Evolutionary conservation across 2,888 invertebrate genomes (phyloP), one percentile per base, ranked within the genome.

Genomic region (Agriopis marginaria): DNA sequence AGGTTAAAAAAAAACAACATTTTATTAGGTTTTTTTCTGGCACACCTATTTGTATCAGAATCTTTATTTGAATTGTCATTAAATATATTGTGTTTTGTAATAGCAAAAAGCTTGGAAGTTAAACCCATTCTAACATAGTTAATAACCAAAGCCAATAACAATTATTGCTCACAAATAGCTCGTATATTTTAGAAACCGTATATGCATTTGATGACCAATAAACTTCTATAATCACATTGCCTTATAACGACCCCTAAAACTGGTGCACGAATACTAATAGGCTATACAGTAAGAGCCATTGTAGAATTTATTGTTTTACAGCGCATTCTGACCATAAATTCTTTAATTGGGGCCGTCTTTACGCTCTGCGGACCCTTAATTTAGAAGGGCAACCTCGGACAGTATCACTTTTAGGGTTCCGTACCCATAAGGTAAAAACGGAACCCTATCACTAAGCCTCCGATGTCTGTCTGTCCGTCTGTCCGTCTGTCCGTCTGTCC

Each of bases 241-340:
- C 74, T 74, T 76, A 75, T 81, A 84, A 83, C 80, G 80, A 79
- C 77, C 80, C 81, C 79, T 81, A 84, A 83, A 85, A 86, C 85
- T 84, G 87, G 81, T 82, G 82, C 85, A 82, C 77, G 83, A 89
- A 70, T 91, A 92, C 92, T 92, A 91, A 92, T 89, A 90, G 86
- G 86, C 82, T 81, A 83, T 82, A 86, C 85, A 86, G 89, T 86
- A 87, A 88, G 86, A 84, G 85, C 86, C 82, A 89, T 92, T 91
- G 86, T 88, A 87, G 84, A 86, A 93, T 93, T 94, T 93, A 93
- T 93, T 92, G 90, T 92, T 93, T 92, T 92, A 93, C 86, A 88
- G 85, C 91, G 86, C 86, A 87, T 89, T 88, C 86, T 81, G 88
- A 86, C 89, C 86, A 92, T 94, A 94, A 91, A 92, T 86, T 90